Evolutionary conservation across 30 jellyfish, hydroid and myxozoan genomes (phyloP).

Genomic region (Hydra vulgaris): DNA sequence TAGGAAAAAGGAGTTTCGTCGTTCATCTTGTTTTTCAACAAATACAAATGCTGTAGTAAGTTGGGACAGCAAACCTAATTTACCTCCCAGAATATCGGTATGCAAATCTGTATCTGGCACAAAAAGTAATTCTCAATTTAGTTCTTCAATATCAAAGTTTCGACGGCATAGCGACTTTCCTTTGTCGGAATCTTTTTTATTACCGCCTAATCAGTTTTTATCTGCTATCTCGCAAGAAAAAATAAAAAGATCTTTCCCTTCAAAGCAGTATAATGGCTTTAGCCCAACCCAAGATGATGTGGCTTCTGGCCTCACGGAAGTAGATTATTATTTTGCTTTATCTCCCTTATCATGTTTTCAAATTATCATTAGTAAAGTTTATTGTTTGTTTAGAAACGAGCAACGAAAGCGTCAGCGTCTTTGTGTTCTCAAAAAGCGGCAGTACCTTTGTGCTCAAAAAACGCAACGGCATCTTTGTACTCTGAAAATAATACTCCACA

Average conservation of each 20-base stretch:
- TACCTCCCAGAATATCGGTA: conserved; percentile 7
- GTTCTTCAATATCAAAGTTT: background rate
- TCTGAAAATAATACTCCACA: background rate
- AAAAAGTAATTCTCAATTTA: background rate
- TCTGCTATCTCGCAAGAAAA: background rate
- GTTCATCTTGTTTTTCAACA: background rate
- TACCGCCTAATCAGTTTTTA: background rate
- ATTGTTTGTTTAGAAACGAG: background rate
- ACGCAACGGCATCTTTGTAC: background rate
- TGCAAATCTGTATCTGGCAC: background rate
- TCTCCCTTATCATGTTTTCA: background rate
- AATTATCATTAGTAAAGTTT: no score
- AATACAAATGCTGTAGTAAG: background rate
- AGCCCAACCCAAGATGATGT: background rate
- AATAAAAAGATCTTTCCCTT: background rate
- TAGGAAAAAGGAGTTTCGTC: background rate
- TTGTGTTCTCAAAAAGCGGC: background rate
- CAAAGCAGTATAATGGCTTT: background rate
- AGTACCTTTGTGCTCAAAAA: background rate
- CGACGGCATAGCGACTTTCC: conserved; percentile 24
- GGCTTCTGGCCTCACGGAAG: background rate
- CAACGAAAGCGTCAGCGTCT: no score
- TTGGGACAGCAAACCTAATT: background rate
- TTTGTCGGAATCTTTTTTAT: background rate
- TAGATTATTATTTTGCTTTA: background rate